These are phyloP conservation scores for Romanogobio albipinnatus DNA, from an alignment of 2,113 vertebrate species.

Conservation along the genomic window DNA sequence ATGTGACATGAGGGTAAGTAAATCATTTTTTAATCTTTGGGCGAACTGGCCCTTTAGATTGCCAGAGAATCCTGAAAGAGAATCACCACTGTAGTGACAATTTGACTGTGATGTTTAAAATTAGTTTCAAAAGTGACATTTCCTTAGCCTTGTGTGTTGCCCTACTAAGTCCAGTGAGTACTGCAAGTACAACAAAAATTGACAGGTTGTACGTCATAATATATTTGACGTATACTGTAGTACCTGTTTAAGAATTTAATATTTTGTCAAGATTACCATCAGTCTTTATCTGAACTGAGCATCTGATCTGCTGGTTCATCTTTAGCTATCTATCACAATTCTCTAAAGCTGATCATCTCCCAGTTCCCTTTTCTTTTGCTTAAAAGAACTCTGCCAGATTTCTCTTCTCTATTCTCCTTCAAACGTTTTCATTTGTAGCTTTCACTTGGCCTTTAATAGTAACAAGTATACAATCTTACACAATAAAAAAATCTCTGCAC, in stretches of 20 bases:
- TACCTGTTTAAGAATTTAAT: neutral
- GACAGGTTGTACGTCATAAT: neutral
- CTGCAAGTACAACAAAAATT: neutral
- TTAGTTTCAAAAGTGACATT: neutral
- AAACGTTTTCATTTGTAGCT: neutral
- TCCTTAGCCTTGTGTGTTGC: neutral
- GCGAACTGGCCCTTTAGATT: too few relatives aligned
- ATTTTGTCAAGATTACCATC: neutral
- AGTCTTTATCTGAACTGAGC: neutral
- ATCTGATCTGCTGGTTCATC: neutral
- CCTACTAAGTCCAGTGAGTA: neutral
- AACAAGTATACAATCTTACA: neutral
- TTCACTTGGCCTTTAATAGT: neutral
- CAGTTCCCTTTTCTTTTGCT: conserved; percentile 7
- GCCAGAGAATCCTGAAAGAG: too few relatives aligned
- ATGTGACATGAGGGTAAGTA: too few relatives aligned
- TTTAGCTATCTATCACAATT: neutral
- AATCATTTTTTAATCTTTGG: too few relatives aligned
- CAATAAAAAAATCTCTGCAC: neutral
- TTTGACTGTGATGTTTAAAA: neutral
- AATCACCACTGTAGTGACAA: neutral
- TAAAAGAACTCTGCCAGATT: neutral
- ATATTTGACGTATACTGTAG: neutral
- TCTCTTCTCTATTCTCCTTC: conserved; percentile 27
- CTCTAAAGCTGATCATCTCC: neutral